Evolutionary conservation across 2,113 vertebrate genomes (phyloP).

Genomic region (Aleadryas rufinucha): DNA sequence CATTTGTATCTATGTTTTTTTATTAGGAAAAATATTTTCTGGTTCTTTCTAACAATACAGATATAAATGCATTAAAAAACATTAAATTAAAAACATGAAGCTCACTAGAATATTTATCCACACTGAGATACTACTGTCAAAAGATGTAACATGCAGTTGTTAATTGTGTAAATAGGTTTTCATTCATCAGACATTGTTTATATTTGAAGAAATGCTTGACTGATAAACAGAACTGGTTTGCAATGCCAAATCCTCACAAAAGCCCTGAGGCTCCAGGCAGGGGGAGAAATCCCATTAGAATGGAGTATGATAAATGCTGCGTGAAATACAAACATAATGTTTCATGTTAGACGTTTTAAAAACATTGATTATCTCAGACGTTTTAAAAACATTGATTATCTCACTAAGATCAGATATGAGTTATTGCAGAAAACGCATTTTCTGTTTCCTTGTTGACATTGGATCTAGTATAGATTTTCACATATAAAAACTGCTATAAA

Average conservation of each 20-base stretch:
- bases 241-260: slow-evolving; percentile 35
- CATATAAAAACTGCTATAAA: neutral
- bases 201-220: slow-evolving; percentile 24
- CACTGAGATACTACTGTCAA: neutral
- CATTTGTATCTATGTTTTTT: neutral
- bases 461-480: neutral
- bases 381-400: neutral
- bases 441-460: neutral
- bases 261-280: neutral
- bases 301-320: neutral
- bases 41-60: neutral
- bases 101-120: neutral
- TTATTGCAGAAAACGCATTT: neutral
- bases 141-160: neutral
- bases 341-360: neutral
- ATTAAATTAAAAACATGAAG: neutral
- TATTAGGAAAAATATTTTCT: neutral
- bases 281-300: neutral
- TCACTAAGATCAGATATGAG: neutral
- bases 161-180: neutral
- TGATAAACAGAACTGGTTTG: neutral
- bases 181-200: slow-evolving; percentile 6
- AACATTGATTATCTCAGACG: neutral
- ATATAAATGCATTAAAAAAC: neutral
- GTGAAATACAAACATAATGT: neutral